Conservation (phyloP, 2,797 vertebrate genomes). For the Melanotaenia boesemani region DNA sequence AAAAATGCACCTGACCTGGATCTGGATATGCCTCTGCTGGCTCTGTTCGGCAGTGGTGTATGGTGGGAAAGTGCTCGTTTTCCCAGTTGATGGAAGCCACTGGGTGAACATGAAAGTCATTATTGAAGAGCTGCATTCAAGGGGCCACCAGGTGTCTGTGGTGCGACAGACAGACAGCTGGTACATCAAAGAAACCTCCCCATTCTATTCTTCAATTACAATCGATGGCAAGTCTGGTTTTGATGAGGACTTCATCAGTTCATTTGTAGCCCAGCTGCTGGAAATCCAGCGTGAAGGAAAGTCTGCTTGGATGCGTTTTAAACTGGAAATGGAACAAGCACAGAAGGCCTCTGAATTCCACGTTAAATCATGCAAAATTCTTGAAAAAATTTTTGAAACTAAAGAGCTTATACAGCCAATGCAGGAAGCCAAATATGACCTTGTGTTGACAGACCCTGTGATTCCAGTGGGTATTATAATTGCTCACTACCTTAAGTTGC, state of each 20-base stretch:
- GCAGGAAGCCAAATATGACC: constrained; percentile 55
- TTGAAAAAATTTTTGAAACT: constrained; percentile 44
- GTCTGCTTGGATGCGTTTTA: constrained; percentile 51
- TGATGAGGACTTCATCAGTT: constrained; percentile 34
- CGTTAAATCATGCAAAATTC: constrained; percentile 16
- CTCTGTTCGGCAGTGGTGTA: constrained; percentile 21
- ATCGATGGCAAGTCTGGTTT: constrained; percentile 36
- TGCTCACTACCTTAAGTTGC: constrained; percentile 50
- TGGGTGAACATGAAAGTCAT: constrained; percentile 77
- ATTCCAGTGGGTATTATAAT: constrained; percentile 44
- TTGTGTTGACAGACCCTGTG: constrained; percentile 61
- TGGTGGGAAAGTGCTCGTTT: constrained; percentile 69
- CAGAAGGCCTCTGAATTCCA: background rate
- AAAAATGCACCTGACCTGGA: constrained; percentile 40
- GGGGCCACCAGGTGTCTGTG: constrained; percentile 61
- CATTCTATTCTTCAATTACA: constrained; percentile 52
- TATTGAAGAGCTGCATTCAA: constrained; percentile 66
- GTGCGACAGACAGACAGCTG: constrained; percentile 53
- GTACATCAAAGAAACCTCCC: constrained; percentile 66
- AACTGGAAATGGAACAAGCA: constrained; percentile 50
- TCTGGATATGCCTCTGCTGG: constrained; percentile 34
- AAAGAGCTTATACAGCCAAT: constrained; percentile 45
- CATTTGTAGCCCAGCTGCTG: constrained; percentile 35
- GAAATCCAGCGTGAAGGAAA: constrained; percentile 51
- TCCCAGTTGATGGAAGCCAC: constrained; percentile 68